Evolutionary conservation across 2,888 invertebrate species (phyloP).

Genomic region (Terebella lapidaria): DNA sequence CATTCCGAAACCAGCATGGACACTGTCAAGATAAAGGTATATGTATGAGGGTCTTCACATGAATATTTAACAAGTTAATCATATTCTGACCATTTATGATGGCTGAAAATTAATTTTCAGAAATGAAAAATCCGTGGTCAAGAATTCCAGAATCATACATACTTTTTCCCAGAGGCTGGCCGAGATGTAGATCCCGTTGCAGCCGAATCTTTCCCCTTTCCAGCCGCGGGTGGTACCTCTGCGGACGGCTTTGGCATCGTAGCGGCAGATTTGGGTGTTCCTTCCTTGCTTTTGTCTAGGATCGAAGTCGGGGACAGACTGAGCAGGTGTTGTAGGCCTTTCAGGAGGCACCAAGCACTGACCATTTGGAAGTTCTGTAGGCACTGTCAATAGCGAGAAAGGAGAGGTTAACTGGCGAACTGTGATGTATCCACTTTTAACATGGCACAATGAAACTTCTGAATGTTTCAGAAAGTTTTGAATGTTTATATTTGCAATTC

Average conservation of each 20-base stretch:
- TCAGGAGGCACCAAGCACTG: constrained; percentile 80
- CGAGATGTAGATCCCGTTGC: background rate
- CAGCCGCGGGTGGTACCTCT: too few relatives aligned
- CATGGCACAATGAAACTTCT: too few relatives aligned
- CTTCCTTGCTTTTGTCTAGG: constrained; percentile 13
- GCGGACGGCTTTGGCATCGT: background rate
- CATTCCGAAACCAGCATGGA: constrained; percentile 59
- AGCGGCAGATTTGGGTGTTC: constrained; percentile 3
- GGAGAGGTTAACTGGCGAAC: constrained; percentile 3
- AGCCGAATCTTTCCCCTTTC: background rate
- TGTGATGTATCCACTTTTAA: too few relatives aligned
- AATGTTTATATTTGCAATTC: too few relatives aligned
- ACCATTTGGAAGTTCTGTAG: constrained; percentile 85
- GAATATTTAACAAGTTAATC: too few relatives aligned
- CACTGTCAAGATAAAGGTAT: background rate
- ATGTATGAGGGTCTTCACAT: too few relatives aligned
- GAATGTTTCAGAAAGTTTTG: too few relatives aligned
- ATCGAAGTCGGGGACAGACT: constrained; percentile 16
- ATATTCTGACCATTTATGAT: too few relatives aligned
- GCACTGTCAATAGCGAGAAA: constrained; percentile 60
- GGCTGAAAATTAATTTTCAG: too few relatives aligned
- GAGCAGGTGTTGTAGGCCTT: constrained; percentile 69
- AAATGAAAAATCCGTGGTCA: too few relatives aligned
- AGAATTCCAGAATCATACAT: too few relatives aligned
- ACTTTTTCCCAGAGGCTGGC: background rate